Percentiles rank a stretch among this genome's conserved stretches.
Evolutionary conservation across 2,113 vertebrate genomes (phyloP).

Genomic region (Cyanistes caeruleus): DNA sequence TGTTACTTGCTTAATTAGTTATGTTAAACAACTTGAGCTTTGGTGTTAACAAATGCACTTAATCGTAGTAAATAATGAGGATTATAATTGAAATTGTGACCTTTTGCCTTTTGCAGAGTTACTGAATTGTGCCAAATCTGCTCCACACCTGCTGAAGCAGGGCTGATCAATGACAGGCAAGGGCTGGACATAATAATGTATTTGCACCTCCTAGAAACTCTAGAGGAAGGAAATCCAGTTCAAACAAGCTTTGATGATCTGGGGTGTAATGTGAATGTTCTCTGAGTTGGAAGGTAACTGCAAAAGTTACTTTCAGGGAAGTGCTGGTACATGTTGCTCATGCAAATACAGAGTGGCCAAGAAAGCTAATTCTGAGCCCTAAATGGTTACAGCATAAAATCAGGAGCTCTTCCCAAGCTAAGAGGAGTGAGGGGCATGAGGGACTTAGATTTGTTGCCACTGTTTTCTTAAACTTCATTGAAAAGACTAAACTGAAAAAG

Average conservation of each 20-base stretch:
- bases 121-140: slow-evolving; percentile 3
- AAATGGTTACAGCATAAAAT: not conserved
- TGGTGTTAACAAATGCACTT: slow-evolving; percentile 53
- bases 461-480: not conserved
- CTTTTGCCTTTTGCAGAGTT: slow-evolving; percentile 10
- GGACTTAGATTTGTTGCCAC: not conserved
- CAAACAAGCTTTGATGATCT: not conserved
- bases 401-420: not conserved
- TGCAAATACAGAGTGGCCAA: not conserved
- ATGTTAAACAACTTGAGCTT: slow-evolving; percentile 42
- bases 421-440: not conserved
- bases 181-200: not conserved
- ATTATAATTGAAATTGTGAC: slow-evolving; percentile 55
- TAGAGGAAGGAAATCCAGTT: not conserved
- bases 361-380: not conserved
- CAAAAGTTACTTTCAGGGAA: not conserved
- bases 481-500: not conserved
- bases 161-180: slow-evolving; percentile 20
- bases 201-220: not conserved
- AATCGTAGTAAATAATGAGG: slow-evolving; percentile 48
- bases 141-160: slow-evolving; percentile 25
- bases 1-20: slow-evolving; percentile 54
- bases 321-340: not conserved
- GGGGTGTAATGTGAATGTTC: not conserved
- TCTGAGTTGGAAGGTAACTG: not conserved